Conservation (phyloP, 2,888 invertebrate species). For the Lissonota sp. region DNA sequence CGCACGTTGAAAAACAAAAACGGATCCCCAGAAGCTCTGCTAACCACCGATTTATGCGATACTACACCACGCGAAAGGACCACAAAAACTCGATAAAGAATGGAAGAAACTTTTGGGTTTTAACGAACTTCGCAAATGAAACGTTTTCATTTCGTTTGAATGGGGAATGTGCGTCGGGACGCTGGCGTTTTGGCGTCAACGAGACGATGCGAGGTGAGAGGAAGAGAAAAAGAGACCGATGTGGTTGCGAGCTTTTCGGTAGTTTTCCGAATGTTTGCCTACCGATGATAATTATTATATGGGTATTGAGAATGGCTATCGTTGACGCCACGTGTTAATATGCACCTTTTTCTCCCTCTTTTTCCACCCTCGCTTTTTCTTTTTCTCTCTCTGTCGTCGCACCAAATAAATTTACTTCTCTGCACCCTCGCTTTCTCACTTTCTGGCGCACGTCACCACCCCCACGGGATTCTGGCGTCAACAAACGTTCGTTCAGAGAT, state of each 20-base stretch:
- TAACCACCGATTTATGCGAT: constrained; percentile 22
- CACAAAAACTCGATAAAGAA: constrained; percentile 76
- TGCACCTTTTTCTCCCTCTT: constrained; percentile 63
- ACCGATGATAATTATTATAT: constrained; percentile 77
- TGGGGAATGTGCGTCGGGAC: constrained; percentile 51
- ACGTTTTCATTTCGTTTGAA: constrained; percentile 80
- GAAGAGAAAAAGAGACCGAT: background rate
- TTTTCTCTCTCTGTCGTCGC: constrained; percentile 46
- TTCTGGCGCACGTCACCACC: constrained; percentile 52
- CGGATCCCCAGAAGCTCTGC: background rate
- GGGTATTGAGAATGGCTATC: constrained; percentile 80
- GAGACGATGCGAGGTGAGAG: constrained; percentile 8
- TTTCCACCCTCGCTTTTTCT: constrained; percentile 28
- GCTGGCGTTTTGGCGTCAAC: constrained; percentile 35
- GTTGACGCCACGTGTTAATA: constrained; percentile 77
- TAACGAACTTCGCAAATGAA: constrained; percentile 78
- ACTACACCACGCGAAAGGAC: constrained; percentile 4
- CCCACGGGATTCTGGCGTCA: constrained; percentile 51
- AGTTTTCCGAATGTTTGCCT: constrained; percentile 42
- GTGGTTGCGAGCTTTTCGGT: constrained; percentile 54
- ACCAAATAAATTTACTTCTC: constrained; percentile 76
- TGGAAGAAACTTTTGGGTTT: constrained; percentile 75
- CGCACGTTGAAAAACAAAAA: constrained; percentile 8
- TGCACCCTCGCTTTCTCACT: constrained; percentile 7
- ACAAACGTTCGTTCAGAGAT: constrained; percentile 55